phyloP scores from a whole-genome alignment of 2,113 vertebrate genomes.

The Tychaedon coryphoeus region DNA sequence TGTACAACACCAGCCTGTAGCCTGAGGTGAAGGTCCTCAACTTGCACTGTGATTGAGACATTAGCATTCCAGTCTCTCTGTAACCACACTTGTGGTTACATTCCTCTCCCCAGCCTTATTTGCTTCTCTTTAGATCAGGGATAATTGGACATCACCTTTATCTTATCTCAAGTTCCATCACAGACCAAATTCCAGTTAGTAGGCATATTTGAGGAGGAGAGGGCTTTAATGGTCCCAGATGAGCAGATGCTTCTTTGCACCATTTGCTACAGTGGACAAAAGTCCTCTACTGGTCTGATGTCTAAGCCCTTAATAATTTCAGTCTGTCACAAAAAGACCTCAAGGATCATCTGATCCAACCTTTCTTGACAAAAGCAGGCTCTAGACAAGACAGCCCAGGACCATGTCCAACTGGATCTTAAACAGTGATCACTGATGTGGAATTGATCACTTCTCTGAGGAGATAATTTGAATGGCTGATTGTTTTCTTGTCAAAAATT shows the following conservation, averaged over 20 bases:
- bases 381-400: neutral
- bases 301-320: neutral
- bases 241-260: neutral
- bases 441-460: neutral
- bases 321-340: neutral
- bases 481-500: neutral
- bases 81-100: neutral
- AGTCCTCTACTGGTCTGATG: neutral
- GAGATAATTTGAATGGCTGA: neutral
- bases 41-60: neutral
- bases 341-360: neutral
- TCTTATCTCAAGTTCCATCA: neutral
- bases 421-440: neutral
- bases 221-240: neutral
- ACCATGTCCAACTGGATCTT: neutral
- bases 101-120: neutral
- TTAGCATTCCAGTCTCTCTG: neutral
- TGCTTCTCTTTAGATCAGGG: neutral
- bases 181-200: neutral
- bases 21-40: fast-evolving
- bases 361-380: neutral
- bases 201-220: too few relatives aligned
- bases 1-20: neutral
- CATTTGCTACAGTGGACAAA: neutral
- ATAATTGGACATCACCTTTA: neutral